Conservation (phyloP, 2,888 invertebrate genomes). For the Ormyrus nitidulus region DNA sequence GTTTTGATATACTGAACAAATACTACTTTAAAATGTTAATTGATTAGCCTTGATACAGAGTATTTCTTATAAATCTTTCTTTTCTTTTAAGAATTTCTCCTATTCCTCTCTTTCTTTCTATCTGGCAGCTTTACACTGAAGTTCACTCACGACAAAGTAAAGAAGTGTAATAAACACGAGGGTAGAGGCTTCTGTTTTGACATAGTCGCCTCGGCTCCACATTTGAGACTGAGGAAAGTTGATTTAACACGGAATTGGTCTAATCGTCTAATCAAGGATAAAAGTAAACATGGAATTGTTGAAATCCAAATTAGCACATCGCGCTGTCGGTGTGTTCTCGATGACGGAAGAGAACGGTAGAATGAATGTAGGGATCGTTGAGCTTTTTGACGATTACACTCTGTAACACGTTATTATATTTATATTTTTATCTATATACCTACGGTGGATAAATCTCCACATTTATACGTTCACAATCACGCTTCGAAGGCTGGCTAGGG, state of each 20-base stretch:
- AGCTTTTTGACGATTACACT: background rate
- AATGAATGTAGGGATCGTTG: background rate
- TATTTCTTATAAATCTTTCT: constrained; percentile 11
- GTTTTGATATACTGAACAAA: constrained; percentile 28
- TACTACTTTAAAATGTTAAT: background rate
- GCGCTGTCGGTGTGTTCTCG: background rate
- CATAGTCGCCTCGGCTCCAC: constrained; percentile 36
- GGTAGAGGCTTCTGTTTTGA: constrained; percentile 34
- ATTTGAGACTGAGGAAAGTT: constrained; percentile 33
- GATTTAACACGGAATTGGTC: constrained; percentile 8
- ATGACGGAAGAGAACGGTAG: constrained; percentile 8
- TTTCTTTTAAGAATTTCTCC: background rate
- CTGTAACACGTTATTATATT: constrained; percentile 22
- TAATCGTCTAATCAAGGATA: constrained; percentile 39
- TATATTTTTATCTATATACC: background rate
- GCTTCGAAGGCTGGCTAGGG: too few species aligned
- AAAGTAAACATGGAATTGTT: constrained; percentile 36
- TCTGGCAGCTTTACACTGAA: constrained; percentile 21
- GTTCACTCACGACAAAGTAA: constrained; percentile 39
- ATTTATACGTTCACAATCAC: background rate
- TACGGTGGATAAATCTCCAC: background rate
- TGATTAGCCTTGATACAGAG: background rate
- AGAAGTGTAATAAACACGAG: constrained; percentile 33
- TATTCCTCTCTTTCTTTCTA: constrained; percentile 35
- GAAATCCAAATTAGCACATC: constrained; percentile 45